A percentile compares a stretch with the other conserved stretches of the same genome.
These are phyloP conservation scores for Austrolebias charrua DNA, from an alignment of 2,797 vertebrate genomes.

Conservation along the genomic window DNA sequence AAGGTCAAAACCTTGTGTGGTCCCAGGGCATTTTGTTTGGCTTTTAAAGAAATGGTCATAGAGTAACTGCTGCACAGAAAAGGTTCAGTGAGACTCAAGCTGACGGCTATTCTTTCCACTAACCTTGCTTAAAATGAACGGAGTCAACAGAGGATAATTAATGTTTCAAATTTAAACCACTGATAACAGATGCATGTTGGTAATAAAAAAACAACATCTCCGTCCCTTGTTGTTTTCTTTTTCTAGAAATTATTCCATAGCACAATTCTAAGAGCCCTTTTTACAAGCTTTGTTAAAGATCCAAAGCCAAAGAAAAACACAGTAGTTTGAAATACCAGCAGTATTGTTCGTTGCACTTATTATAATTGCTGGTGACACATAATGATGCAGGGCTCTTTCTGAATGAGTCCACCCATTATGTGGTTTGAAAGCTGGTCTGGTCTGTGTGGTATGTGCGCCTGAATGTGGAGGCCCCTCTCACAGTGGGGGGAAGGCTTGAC, in stretches of 20 bases:
- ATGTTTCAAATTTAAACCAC: slow-evolving; percentile 13
- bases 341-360: slow-evolving; percentile 26
- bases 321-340: slow-evolving; percentile 33
- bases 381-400: slow-evolving; percentile 38
- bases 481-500: slow-evolving; percentile 38
- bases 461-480: slow-evolving; percentile 34
- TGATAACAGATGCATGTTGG: slow-evolving; percentile 5
- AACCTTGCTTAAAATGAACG: slow-evolving; percentile 32
- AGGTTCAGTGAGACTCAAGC: slow-evolving; percentile 8
- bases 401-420: slow-evolving; percentile 36
- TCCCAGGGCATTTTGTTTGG: slow-evolving; percentile 49
- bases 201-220: slow-evolving; percentile 1
- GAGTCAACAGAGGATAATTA: slow-evolving; percentile 16
- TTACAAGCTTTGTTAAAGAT: slow-evolving; percentile 27
- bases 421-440: slow-evolving; percentile 45
- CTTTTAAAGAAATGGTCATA: slow-evolving; percentile 48
- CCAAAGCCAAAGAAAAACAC: slow-evolving; percentile 18
- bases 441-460: slow-evolving; percentile 39
- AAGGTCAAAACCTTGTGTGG: slow-evolving; percentile 49
- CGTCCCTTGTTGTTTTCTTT: not conserved
- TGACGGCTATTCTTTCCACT: slow-evolving; percentile 28
- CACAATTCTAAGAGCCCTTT: not conserved
- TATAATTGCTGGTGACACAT: slow-evolving; percentile 52
- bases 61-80: slow-evolving; percentile 17
- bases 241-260: slow-evolving; percentile 14